Evolutionary conservation across 2,888 invertebrate species (phyloP), one percentile per base, ranked within the genome.

Genomic region (Drosophila peninsularis): DNA sequence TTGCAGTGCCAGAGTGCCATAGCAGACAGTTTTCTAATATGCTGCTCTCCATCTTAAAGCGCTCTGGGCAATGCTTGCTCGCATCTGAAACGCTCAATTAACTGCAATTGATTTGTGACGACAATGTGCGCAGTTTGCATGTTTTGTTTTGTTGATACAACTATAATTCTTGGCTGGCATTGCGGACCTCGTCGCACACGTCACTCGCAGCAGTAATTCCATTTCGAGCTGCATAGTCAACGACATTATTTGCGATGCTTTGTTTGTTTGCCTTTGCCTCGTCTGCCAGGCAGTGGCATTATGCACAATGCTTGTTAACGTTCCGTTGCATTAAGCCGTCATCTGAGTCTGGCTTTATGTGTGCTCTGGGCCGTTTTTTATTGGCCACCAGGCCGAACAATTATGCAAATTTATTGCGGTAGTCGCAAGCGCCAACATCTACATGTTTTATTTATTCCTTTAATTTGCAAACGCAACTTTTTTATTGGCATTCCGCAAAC

Each of bases 41-140:
- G 10, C 6, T 36, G 9, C 17, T 17, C 3, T 17, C 14, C 17
- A 34, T 24, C 9, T 44, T 17, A 5, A 14, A 5, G 17, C 37
- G 10, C 24, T 34, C 6, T 30, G 21, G 39, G 47, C 47, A 13
- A 11, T 49, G 47, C 17, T 21, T 11, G 37, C 30, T 39, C 34
- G 14, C 44, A 21, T 44, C 44, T 67, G n/a, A 45, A 19, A 11
- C n/a, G 42, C 19, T 24, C 69, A 73, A 74, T 74, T 63, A 74
- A 53, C 55, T 74, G 55, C 69, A 80, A 85, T 87, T 87, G 88
- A 87, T 82, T 84, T 78, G 78, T 75, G 78, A 69, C 68, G 67
- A 63, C 71, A 62, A 68, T 67, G 61, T 32, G 54, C 53, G 34
- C 63, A 61, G 69, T 76, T 75, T 68, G 36, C 53, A 64, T 45